A percentile compares a stretch with the other conserved stretches of the same genome.
These are phyloP conservation scores for Oxyura jamaicensis DNA, from an alignment of 2,113 vertebrate species.

Conservation along the genomic window DNA sequence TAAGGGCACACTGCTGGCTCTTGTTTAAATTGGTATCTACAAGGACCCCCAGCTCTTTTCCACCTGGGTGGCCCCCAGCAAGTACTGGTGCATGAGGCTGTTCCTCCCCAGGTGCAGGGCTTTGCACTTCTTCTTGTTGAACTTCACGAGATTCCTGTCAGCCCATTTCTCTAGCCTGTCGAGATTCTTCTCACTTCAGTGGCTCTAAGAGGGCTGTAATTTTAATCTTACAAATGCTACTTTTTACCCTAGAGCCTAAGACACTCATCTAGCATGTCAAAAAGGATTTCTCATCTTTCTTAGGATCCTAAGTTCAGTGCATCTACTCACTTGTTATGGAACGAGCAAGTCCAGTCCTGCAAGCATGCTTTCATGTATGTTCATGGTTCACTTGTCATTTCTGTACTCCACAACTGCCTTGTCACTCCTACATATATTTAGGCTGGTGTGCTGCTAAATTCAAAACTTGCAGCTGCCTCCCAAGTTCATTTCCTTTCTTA, in stretches of 20 bases:
- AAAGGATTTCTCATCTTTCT: not conserved
- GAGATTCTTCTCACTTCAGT: not conserved
- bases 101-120: not conserved
- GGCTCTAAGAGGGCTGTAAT: not conserved
- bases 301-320: not conserved
- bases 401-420: not conserved
- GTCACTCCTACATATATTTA: not conserved
- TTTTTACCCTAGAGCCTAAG: not conserved
- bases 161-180: not conserved
- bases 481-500: not conserved
- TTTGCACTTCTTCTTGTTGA: not conserved
- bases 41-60: not conserved
- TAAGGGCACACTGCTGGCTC: not conserved
- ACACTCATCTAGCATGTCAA: not conserved
- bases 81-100: not conserved
- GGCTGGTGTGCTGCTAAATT: not conserved
- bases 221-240: not conserved
- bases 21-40: not conserved
- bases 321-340: not conserved
- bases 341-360: not conserved
- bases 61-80: not conserved
- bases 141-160: not conserved
- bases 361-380: not conserved
- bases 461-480: not conserved
- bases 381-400: not conserved